Evolutionary conservation across 2,797 vertebrate genomes (phyloP).

Genomic region (Parauchenoglanis punctatus): DNA sequence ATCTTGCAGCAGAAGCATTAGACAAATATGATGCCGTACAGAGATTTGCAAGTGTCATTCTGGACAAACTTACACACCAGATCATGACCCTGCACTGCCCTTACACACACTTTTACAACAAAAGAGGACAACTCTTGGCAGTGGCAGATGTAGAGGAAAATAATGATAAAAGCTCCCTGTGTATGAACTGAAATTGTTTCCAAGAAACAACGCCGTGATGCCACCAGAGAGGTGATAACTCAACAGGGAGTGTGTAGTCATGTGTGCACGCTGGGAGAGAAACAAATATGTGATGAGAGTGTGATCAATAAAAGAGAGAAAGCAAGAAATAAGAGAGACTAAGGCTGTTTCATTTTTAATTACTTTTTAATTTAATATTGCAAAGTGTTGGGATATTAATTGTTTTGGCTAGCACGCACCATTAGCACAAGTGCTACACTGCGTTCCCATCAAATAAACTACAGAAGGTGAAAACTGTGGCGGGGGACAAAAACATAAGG

Average conservation of each 20-base stretch:
- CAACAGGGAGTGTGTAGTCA: constrained; percentile 30
- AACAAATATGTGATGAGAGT: constrained; percentile 26
- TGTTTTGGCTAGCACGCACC: constrained; percentile 1
- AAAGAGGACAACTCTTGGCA: constrained; percentile 17
- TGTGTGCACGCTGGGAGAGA: constrained; percentile 14
- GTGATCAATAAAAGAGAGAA: constrained; percentile 1
- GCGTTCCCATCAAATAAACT: not conserved
- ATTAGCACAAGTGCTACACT: not conserved
- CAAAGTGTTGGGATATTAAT: not conserved
- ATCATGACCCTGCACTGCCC: not conserved
- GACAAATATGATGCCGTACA: not conserved
- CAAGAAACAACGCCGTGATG: constrained; percentile 37
- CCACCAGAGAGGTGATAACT: constrained; percentile 47
- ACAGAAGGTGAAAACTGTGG: not conserved
- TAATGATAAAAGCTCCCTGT: constrained; percentile 41
- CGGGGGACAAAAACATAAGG: not conserved
- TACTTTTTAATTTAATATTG: constrained; percentile 18
- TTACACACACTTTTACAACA: not conserved
- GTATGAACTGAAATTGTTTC: constrained; percentile 37
- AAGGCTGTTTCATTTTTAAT: constrained; percentile 3
- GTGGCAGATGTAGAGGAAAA: constrained; percentile 30
- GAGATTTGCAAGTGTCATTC: not conserved
- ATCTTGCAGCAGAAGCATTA: not conserved
- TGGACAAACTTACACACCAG: constrained; percentile 25
- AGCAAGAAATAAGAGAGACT: not conserved